Base-by-base conservation (phyloP, 1,140 invertebrate species). In the Aphis craccivora region DNA sequence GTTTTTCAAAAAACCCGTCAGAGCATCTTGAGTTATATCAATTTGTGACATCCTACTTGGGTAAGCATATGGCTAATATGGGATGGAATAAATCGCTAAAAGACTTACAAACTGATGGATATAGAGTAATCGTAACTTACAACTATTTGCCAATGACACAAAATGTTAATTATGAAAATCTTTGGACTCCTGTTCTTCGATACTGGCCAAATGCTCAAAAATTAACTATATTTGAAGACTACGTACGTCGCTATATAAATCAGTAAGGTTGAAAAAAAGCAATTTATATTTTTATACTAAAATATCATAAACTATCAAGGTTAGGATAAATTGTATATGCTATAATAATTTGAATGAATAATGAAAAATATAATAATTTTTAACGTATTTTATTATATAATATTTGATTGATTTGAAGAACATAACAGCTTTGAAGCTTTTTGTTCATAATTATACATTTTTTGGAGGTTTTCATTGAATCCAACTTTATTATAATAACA, bases 201-300 rank as follows among this genome's bases (percentile, higher is more conserved):
- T 51, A 51, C 18, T 89, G 87, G 48, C 87, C 87, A 48, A 89
- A 89, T 37, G 30, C 87, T 53, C 87, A 84, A 40, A 84, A 40
- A 23, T 84, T 84, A 83, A 84, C 40, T 1, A 23, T 2, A 30
- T 43, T 84, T 81, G 18, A 81, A 81, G 35, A 81, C n/a, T 81
- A 81, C 76, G 35, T 81, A 81, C 76, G 35, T 35, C 22, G 35
- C 3, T 35, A 81, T 35, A 81, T 81, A 6, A 81, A 81, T 35
- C 0, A 81, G 76, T 81, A 81, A 81, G 76, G 18, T 20, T 81
- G n/a, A n/a, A 35, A 81, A 30, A 60, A 30, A 60, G 25, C 0
- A 14, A 30, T 0, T 30, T 0, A 60, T 11, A 30, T 60, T 60
- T 30, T 30, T 60, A 60, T 23, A 14, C 9, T 60, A 30, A 60